phyloP scores from a whole-genome alignment of 2,888 invertebrate species.

The Emmelina monodactyla region DNA sequence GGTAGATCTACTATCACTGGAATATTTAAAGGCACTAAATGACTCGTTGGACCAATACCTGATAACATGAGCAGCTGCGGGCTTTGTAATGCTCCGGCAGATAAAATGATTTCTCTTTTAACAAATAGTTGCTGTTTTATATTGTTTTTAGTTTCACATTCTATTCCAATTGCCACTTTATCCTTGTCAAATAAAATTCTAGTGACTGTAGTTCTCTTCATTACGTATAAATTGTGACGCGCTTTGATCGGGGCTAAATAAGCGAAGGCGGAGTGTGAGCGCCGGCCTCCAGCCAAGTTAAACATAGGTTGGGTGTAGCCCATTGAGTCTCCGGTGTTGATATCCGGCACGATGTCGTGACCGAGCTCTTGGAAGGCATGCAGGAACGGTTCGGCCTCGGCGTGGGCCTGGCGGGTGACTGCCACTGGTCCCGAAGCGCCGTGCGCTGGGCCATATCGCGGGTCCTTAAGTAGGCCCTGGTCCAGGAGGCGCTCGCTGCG shows the following conservation, averaged over 20 bases:
- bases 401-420: constrained; percentile 16
- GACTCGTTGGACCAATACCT: no score
- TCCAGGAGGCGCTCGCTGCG: constrained; percentile 21
- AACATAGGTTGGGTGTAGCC: neutral
- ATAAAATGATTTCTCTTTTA: no score
- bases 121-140: no score
- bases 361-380: neutral
- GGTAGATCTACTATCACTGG: no score
- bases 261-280: constrained; percentile 13
- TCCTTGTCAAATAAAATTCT: neutral
- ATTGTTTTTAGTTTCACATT: no score
- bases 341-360: neutral
- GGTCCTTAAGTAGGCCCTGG: constrained; percentile 11
- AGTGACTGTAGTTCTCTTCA: neutral
- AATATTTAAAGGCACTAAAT: no score
- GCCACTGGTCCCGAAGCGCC: constrained; percentile 21
- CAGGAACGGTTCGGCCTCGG: constrained; percentile 5
- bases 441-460: constrained; percentile 11
- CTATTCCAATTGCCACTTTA: neutral
- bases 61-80: no score
- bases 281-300: constrained; percentile 5
- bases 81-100: no score
- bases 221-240: neutral
- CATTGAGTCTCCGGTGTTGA: neutral
- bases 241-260: constrained; percentile 12